These are phyloP conservation scores for Atlantisia rogersi DNA, from an alignment of 2,113 vertebrate species.

Conservation along the genomic window DNA sequence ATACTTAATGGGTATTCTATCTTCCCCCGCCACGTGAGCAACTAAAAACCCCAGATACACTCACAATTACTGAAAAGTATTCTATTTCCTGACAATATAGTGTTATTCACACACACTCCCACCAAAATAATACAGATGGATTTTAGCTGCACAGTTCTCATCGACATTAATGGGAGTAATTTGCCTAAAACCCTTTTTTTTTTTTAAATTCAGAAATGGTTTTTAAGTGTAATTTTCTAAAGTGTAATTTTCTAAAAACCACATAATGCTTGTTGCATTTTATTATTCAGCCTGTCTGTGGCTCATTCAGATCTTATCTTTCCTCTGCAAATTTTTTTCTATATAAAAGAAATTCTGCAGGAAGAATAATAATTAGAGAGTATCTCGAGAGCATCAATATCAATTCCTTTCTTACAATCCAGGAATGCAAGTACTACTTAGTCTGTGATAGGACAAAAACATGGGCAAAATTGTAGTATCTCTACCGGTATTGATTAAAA, in stretches of 20 bases:
- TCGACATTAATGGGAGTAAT: conserved; percentile 29
- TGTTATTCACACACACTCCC: neutral
- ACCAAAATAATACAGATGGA: neutral
- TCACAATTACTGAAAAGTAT: neutral
- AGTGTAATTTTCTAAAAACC: conserved; percentile 36
- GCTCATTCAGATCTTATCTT: neutral
- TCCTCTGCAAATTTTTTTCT: neutral
- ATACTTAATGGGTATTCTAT: neutral
- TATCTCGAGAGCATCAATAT: neutral
- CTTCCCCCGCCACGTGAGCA: neutral
- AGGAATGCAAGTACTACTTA: conserved; percentile 4
- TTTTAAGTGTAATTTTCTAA: conserved; percentile 44
- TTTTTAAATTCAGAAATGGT: neutral
- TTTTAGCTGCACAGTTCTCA: neutral
- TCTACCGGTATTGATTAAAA: conserved; percentile 2
- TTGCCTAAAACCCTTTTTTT: neutral
- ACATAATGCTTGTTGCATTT: neutral
- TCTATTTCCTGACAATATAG: neutral
- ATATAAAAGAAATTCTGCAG: neutral
- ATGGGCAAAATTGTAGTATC: neutral
- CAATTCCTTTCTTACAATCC: neutral
- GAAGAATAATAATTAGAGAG: conserved; percentile 6
- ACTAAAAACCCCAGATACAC: neutral
- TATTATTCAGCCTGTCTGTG: neutral
- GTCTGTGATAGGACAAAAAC: neutral